These are phyloP conservation scores for Temnothorax longispinosus DNA, from an alignment of 1,140 invertebrate genomes.

Conservation along the genomic window DNA sequence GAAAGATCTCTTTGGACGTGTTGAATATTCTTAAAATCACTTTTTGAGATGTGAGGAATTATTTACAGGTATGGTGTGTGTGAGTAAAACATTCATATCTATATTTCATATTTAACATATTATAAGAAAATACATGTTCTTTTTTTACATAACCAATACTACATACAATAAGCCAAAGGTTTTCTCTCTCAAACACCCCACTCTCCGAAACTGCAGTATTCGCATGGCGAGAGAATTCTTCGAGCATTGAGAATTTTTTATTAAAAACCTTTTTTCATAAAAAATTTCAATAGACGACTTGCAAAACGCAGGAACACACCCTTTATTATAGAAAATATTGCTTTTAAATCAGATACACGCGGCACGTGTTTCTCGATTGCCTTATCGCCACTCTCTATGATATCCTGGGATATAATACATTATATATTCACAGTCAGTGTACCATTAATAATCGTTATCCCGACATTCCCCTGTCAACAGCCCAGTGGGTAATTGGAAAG, in stretches of 20 bases:
- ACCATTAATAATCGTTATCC: slow-evolving; percentile 71
- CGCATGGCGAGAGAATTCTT: neutral
- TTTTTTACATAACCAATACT: neutral
- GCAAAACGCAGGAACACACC: slow-evolving; percentile 9
- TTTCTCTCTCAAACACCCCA: neutral
- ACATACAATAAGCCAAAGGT: neutral
- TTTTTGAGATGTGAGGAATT: neutral
- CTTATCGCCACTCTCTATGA: slow-evolving; percentile 11
- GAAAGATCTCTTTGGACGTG: neutral
- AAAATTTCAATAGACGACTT: neutral
- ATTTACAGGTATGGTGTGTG: neutral
- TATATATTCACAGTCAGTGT: slow-evolving; percentile 55
- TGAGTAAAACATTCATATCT: neutral
- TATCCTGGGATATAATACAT: slow-evolving; percentile 26
- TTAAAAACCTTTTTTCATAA: neutral
- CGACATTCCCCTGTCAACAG: slow-evolving; percentile 30
- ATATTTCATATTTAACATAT: slow-evolving; percentile 1
- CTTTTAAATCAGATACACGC: neutral
- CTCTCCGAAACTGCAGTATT: neutral
- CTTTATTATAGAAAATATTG: slow-evolving; percentile 40
- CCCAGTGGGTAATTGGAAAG: slow-evolving; percentile 60
- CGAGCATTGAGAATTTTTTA: slow-evolving; percentile 8
- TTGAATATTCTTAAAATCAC: neutral
- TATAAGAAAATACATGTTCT: neutral
- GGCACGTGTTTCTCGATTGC: slow-evolving; percentile 47